Conservation (phyloP, 1,140 invertebrate genomes). For the Listronotus oregonensis region DNA sequence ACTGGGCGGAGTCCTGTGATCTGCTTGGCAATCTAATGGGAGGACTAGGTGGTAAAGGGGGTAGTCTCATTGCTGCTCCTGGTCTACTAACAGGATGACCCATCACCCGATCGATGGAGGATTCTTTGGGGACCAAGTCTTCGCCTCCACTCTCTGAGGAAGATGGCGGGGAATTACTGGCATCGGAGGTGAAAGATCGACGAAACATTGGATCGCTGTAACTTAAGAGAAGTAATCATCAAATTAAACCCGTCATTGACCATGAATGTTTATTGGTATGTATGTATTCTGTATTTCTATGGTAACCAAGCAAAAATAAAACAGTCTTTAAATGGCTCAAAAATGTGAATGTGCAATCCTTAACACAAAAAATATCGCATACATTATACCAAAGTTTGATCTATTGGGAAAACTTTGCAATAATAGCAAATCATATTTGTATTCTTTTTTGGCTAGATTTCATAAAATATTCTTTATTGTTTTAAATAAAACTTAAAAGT, state of each 20-base stretch:
- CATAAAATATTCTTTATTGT: no score
- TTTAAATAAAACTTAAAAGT: no score
- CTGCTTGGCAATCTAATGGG: conserved; percentile 30
- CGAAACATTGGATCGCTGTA: conserved; percentile 53
- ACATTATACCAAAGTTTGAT: no score
- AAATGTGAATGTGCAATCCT: no score
- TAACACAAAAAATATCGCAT: no score
- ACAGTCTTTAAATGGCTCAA: no score
- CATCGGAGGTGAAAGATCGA: conserved; percentile 35
- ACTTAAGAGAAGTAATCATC: conserved; percentile 32
- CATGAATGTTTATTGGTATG: background rate
- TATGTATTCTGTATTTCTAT: no score
- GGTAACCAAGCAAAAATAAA: no score
- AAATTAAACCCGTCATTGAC: background rate
- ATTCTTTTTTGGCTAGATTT: no score
- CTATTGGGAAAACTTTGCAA: no score
- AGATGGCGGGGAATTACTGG: conserved; percentile 49
- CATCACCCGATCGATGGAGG: conserved; percentile 52
- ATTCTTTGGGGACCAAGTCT: conserved; percentile 40
- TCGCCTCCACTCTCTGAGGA: conserved; percentile 50
- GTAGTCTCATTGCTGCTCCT: conserved; percentile 46
- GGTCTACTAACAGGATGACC: conserved; percentile 51
- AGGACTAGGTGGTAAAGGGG: conserved; percentile 51
- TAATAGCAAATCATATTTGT: no score
- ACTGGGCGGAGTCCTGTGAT: conserved; percentile 27